Conservation (phyloP, 2,113 vertebrate genomes). For the Procavia capensis region DNA sequence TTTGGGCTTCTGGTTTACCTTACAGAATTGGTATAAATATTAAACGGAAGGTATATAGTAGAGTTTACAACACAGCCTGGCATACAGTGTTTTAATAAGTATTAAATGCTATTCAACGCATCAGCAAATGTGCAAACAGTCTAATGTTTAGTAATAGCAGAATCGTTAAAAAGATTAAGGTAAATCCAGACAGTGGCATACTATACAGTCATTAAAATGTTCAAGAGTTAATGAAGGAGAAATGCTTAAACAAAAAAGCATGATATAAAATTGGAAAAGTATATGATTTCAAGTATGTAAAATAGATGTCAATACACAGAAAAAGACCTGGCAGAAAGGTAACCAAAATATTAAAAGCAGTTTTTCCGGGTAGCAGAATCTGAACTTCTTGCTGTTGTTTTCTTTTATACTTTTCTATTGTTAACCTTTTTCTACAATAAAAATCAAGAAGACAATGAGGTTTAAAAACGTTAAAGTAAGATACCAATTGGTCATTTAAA, state of each 20-base stretch:
- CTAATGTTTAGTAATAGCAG: constrained; percentile 31
- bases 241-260: constrained; percentile 50
- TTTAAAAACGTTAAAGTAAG: constrained; percentile 51
- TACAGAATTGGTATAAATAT: not conserved
- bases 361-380: not conserved
- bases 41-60: not conserved
- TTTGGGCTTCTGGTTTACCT: too few species aligned
- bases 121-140: constrained; percentile 15
- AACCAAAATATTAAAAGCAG: constrained; percentile 47
- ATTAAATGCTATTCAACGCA: not conserved
- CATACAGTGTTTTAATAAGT: not conserved
- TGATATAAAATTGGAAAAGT: constrained; percentile 53
- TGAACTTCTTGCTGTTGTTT: not conserved
- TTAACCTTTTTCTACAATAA: not conserved
- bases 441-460: constrained; percentile 13
- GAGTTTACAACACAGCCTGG: constrained; percentile 19
- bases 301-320: constrained; percentile 37
- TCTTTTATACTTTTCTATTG: constrained; percentile 3
- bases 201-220: constrained; percentile 48
- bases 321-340: constrained; percentile 46
- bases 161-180: not conserved
- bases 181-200: constrained; percentile 4
- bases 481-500: constrained; percentile 25
- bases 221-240: constrained; percentile 50
- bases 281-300: not conserved